A percentile compares a stretch with the other conserved stretches of the same genome.
These are phyloP conservation scores for Edolisoma coerulescens DNA, from an alignment of 2,113 vertebrate species.

Conservation along the genomic window DNA sequence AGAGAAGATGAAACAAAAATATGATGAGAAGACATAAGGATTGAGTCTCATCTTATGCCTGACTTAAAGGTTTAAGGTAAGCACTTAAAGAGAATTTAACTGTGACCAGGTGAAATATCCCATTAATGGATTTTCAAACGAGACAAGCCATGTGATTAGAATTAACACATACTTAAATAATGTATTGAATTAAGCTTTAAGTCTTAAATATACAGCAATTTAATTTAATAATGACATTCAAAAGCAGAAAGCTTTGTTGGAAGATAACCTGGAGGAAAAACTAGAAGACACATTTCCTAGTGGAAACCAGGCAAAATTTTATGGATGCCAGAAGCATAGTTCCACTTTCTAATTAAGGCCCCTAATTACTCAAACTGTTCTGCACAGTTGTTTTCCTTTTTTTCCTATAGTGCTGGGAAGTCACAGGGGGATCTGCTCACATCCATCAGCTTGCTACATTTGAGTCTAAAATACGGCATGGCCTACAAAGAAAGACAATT, in stretches of 20 bases:
- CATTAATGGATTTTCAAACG: background rate
- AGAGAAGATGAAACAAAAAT: background rate
- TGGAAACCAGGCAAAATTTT: background rate
- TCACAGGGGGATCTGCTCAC: background rate
- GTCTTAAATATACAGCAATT: background rate
- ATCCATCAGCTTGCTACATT: background rate
- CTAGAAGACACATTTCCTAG: background rate
- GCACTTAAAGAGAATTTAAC: background rate
- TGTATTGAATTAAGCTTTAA: background rate
- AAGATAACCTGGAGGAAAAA: background rate
- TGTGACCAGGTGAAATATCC: background rate
- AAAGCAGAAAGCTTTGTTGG: background rate
- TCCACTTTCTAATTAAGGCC: slow-evolving; percentile 15
- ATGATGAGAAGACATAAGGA: background rate
- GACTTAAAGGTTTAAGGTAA: background rate
- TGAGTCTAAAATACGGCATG: background rate
- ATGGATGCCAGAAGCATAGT: background rate
- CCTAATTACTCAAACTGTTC: background rate
- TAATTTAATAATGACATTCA: background rate
- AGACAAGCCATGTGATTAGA: background rate
- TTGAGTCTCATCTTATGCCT: background rate
- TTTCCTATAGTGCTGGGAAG: background rate
- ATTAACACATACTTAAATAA: background rate
- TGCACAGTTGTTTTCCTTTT: background rate
- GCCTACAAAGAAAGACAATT: background rate